Base-by-base conservation (phyloP, 2,797 vertebrate species). In the Mus spretus region DNA sequence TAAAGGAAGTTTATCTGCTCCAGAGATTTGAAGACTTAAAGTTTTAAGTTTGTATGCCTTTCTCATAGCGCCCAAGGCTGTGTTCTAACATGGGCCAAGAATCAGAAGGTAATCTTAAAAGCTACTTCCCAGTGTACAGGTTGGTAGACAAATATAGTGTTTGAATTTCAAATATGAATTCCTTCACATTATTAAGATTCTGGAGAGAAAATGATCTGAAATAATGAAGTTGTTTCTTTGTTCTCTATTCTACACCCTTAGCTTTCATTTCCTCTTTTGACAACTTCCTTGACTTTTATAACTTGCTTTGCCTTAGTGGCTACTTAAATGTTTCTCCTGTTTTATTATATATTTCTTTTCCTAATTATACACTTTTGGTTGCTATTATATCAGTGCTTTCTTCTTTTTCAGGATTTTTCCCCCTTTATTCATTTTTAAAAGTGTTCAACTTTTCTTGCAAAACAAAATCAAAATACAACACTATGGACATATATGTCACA, bases 381-480 rank as follows among this genome's bases (percentile, higher is more conserved):
- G 19, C 1, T 50, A 20, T 50, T 72, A 26, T 37, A 17, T 86
- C 9, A 53, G 50, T 19, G 3, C 13, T 26, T 17, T 19, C 34
- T 86, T 86, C 53, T n/a, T 1, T 55, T 37, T 87, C 19, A 53
- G 13, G 34, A 26, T 53, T 28, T 98, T 98, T 98, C 98, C 99
- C 98, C 98, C 98, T 99, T 99, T 99, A 98, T 98, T 99, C 98
- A 99, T 99, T 99, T 99, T 99, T 99, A 99, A 99, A 99, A 99
- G 99, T 99, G 98, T 99, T 99, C 98, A 99, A 99, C 99, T 99
- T 98, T 99, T 99, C 99, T 99, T 99, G 98, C 98, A 98, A 99
- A 99, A 99, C 98, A 99, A 98, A 98, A 98, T 98, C 98, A 98
- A 98, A 98, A 98, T 98, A 98, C 98, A 98, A 98, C 98, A 98